Evolutionary conservation across 2,797 vertebrate species (phyloP).

Genomic region (Sebastes vulpes): DNA sequence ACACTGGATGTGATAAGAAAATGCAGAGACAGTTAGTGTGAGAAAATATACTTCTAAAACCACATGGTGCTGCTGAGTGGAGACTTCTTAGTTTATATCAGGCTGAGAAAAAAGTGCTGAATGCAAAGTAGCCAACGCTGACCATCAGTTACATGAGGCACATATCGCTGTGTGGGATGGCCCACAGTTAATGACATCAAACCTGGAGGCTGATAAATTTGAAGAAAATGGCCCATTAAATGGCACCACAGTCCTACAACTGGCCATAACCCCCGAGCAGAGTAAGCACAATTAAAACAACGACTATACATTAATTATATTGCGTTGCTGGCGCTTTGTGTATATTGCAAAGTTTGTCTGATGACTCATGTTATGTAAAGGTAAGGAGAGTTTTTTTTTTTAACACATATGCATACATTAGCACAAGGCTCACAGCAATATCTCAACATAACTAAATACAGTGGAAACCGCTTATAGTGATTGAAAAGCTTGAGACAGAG

Average conservation of each 20-base stretch:
- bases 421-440: slow-evolving; percentile 20
- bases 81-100: slow-evolving; percentile 52
- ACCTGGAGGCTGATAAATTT: slow-evolving; percentile 60
- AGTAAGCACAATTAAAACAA: slow-evolving; percentile 62
- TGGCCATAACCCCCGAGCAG: slow-evolving; percentile 48
- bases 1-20: slow-evolving; percentile 56
- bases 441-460: slow-evolving; percentile 57
- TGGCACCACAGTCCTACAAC: slow-evolving; percentile 24
- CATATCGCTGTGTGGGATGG: slow-evolving; percentile 43
- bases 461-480: neutral
- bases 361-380: slow-evolving; percentile 2
- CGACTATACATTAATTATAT: slow-evolving; percentile 29
- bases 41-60: slow-evolving; percentile 52
- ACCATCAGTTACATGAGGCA: slow-evolving; percentile 51
- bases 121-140: slow-evolving; percentile 52
- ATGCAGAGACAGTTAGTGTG: slow-evolving; percentile 48
- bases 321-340: neutral
- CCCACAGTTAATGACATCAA: slow-evolving; percentile 49
- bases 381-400: neutral
- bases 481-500: neutral
- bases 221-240: slow-evolving; percentile 58
- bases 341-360: neutral
- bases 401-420: slow-evolving; percentile 5
- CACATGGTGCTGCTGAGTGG: slow-evolving; percentile 64
- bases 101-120: slow-evolving; percentile 66